Base-by-base conservation (phyloP, 1,140 invertebrate genomes). In the Pseudomyrmex concolor region DNA sequence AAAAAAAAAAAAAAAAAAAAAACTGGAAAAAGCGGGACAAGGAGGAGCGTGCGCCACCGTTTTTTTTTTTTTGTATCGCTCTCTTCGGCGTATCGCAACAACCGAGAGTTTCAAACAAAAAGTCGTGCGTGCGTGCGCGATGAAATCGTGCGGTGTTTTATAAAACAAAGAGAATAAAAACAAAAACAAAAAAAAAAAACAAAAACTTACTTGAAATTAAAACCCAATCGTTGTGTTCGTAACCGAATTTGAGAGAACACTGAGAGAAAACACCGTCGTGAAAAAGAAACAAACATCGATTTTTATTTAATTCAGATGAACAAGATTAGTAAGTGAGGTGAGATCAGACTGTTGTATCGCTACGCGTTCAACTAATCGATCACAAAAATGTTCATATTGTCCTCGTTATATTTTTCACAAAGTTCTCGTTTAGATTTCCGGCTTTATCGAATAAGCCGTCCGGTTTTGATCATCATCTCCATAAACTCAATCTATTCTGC, bases 121-220 rank as follows among this genome's bases (percentile, higher is more conserved):
- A 77, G 22, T 77, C 54, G 17, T n/a, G 50, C 13, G 45, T 34
- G 48, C 60, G 48, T 22, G 51, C 66, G 62, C 54, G 48, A 66
- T 66, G 73, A 77, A 76, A 66, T 48, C 22, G 67, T 25, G 51
- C 43, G 48, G 62, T 77, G 67, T 77, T 77, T 77, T 54, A 77
- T 77, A 77, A 77, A 77, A 77, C 54, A 5, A 63, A 25, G 43
- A 64, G 60, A 45, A 22, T n/a, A 25, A 4, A 25, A 25, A 25
- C 3, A 13, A 54, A 54, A 77, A 77, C 34, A 77, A 77, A 76
- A 66, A 34, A 45, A 13, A 54, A 54, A 77, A 77, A 4, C 67
- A 77, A 76, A 66, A 34, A 45, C 66, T 77, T 77, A 77, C 66
- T 67, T 77, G 55, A 77, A 77, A 67, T 77, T 77, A 67, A 67